These are phyloP conservation scores for Portunus trituberculatus DNA, from an alignment of 1,140 invertebrate genomes.

Conservation along the genomic window DNA sequence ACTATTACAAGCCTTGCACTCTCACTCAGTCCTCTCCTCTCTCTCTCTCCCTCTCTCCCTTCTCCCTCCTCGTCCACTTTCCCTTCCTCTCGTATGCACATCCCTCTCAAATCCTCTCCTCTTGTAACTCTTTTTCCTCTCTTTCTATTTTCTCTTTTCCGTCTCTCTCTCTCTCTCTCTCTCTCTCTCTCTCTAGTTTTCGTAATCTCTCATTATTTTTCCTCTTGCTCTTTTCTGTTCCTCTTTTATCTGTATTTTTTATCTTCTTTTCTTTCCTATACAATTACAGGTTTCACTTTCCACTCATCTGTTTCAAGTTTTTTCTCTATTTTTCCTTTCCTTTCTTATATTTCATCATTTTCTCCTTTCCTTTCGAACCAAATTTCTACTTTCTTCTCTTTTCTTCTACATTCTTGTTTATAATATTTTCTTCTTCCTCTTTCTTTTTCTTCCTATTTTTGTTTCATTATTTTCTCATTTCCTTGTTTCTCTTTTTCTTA, in stretches of 20 bases:
- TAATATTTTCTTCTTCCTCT: not conserved
- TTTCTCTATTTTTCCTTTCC: not conserved
- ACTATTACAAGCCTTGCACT: not conserved
- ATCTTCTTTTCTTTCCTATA: not conserved
- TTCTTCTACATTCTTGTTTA: too few species aligned
- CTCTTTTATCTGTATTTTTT: not conserved
- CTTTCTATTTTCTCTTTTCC: not conserved
- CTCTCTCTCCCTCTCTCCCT: not conserved
- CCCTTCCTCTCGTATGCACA: not conserved
- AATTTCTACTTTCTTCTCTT: not conserved
- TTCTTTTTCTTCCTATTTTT: not conserved
- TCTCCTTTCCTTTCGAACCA: not conserved
- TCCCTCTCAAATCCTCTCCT: not conserved
- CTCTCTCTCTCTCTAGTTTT: not conserved
- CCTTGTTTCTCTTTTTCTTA: not conserved
- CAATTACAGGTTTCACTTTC: not conserved
- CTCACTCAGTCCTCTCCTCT: not conserved
- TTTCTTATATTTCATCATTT: not conserved
- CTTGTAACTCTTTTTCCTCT: not conserved
- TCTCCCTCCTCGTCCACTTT: not conserved
- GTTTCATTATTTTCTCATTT: not conserved
- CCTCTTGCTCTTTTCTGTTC: not conserved
- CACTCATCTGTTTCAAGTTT: not conserved
- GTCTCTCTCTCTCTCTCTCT: not conserved
- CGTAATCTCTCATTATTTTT: not conserved